A percentile compares a stretch with the other conserved stretches of the same genome.
phyloP scores from a whole-genome alignment of 1,140 invertebrate genomes.

The Drosophila elegans region DNA sequence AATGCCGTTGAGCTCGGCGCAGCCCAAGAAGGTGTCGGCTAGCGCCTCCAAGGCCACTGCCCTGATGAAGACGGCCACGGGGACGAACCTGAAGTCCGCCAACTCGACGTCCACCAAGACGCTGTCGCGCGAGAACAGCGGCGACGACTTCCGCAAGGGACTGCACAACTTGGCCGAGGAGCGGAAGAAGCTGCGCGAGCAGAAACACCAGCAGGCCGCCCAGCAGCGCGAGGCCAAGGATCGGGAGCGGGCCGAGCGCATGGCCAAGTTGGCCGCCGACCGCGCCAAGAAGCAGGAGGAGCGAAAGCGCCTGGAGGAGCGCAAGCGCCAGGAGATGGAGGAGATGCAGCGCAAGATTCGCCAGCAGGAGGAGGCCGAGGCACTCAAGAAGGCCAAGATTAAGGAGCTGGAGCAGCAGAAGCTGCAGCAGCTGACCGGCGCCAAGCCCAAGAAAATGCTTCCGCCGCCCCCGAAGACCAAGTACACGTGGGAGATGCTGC shows the following conservation, averaged over 20 bases:
- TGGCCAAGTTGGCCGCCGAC: conserved; percentile 86
- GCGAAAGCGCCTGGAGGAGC: conserved; percentile 67
- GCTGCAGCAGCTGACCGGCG: conserved; percentile 46
- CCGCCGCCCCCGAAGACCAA: conserved; percentile 67
- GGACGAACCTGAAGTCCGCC: conserved; percentile 54
- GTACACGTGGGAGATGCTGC: conserved; percentile 85
- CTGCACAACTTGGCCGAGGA: conserved; percentile 85
- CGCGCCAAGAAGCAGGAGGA: conserved; percentile 86
- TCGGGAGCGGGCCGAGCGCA: conserved; percentile 85
- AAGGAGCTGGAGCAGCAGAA: conserved; percentile 79
- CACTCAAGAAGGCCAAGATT: conserved; percentile 80
- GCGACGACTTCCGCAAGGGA: conserved; percentile 80
- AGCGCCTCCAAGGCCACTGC: conserved; percentile 71
- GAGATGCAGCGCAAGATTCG: conserved; percentile 86
- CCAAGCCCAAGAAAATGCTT: conserved; percentile 72
- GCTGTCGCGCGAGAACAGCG: conserved; percentile 71
- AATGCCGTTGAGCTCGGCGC: conserved; percentile 37
- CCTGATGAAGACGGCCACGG: conserved; percentile 54
- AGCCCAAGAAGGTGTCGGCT: conserved; percentile 64
- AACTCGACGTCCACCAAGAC: conserved; percentile 62
- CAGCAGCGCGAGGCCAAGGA: conserved; percentile 87
- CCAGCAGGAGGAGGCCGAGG: conserved; percentile 83
- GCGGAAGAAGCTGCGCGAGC: conserved; percentile 86
- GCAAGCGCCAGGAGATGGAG: conserved; percentile 85
- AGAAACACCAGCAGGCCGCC: conserved; percentile 87